Conservation (phyloP, 2,113 vertebrate species). For the Puffinus mauretanicus region DNA sequence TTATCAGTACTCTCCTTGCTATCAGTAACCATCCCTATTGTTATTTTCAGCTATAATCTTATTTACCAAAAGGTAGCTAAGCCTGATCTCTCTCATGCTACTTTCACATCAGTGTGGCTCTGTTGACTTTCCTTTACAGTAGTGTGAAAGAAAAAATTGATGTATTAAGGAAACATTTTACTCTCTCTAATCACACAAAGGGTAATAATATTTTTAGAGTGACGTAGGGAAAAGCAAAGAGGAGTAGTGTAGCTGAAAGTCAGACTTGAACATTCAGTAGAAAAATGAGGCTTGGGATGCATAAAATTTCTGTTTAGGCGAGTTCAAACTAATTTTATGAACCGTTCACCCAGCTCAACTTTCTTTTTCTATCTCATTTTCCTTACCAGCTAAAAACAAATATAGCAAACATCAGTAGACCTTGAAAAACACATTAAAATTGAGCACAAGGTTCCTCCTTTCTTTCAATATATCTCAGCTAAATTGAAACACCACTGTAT, state of each 20-base stretch:
- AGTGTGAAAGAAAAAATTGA: background rate
- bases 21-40: background rate
- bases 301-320: constrained; percentile 53
- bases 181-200: background rate
- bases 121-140: background rate
- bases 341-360: constrained; percentile 38
- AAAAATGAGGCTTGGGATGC: constrained; percentile 40
- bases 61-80: background rate
- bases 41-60: background rate
- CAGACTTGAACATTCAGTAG: constrained; percentile 15
- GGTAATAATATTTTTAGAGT: background rate
- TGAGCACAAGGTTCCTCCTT: background rate
- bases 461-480: background rate
- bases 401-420: constrained; percentile 47
- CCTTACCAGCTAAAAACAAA: constrained; percentile 50
- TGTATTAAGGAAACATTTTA: background rate
- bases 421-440: constrained; percentile 55
- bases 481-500: constrained; percentile 37
- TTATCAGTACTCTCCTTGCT: background rate
- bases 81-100: background rate
- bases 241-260: background rate
- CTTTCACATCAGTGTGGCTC: background rate
- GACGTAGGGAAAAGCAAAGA: background rate
- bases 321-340: constrained; percentile 68
- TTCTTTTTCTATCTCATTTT: constrained; percentile 53